Conservation (phyloP, 2,888 invertebrate species). For the Cerastoderma edule region DNA sequence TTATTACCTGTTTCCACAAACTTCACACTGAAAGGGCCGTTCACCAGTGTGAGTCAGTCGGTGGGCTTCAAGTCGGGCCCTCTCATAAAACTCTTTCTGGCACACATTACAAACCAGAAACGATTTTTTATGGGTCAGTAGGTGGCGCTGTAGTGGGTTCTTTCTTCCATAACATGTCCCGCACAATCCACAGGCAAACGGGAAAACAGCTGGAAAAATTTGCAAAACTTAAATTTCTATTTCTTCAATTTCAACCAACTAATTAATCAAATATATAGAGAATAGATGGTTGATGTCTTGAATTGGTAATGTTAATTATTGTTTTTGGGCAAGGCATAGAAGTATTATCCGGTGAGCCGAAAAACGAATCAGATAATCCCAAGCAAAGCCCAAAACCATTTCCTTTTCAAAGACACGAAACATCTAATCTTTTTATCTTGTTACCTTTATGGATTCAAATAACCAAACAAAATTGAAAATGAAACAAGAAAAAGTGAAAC, state of each 20-base stretch:
- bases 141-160: constrained; percentile 23
- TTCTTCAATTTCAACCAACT: neutral
- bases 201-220: constrained; percentile 30
- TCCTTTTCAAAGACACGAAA: too few species aligned
- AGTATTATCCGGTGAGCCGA: too few species aligned
- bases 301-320: too few species aligned
- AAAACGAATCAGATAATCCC: too few species aligned
- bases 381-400: too few species aligned
- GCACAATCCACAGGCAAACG: constrained; percentile 53
- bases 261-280: too few species aligned
- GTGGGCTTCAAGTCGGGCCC: constrained; percentile 16
- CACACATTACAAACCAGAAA: constrained; percentile 27
- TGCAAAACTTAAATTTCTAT: neutral
- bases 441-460: too few species aligned
- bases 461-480: too few species aligned
- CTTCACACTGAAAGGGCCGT: constrained; percentile 40
- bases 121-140: constrained; percentile 12
- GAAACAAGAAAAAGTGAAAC: too few species aligned
- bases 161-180: constrained; percentile 30
- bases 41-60: constrained; percentile 25
- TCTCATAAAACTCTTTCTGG: constrained; percentile 23
- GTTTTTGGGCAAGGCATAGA: too few species aligned
- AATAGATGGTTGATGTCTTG: too few species aligned
- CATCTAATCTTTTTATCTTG: too few species aligned
- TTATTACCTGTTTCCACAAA: constrained; percentile 42